Conservation (phyloP, 2,797 vertebrate genomes). For the Schizopygopsis pylzovi region DNA sequence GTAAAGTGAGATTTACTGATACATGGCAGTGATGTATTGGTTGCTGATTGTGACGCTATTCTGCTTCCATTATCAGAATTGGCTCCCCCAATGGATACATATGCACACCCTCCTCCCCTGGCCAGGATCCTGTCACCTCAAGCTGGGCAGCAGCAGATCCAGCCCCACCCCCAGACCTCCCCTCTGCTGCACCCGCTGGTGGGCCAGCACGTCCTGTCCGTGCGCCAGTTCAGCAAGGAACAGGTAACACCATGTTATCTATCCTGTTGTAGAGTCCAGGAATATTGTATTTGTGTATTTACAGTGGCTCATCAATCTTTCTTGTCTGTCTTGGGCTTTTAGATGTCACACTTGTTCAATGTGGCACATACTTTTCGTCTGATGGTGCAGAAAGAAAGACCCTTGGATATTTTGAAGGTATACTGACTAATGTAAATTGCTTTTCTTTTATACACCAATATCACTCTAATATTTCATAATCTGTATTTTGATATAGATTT, state of each 20-base stretch:
- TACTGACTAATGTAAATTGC: neutral
- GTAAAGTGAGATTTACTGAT: neutral
- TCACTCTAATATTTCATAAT: too few species aligned
- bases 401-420: conserved; percentile 94
- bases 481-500: too few species aligned
- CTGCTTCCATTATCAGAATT: conserved; percentile 55
- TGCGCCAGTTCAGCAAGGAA: conserved; percentile 94
- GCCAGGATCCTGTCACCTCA: conserved; percentile 89
- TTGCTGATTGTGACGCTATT: neutral
- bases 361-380: conserved; percentile 90
- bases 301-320: neutral
- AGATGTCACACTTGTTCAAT: conserved; percentile 96
- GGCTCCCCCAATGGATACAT: conserved; percentile 72
- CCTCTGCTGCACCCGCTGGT: conserved; percentile 86
- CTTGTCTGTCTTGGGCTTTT: conserved; percentile 46
- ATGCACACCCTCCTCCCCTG: conserved; percentile 78
- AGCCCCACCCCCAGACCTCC: too few species aligned
- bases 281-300: neutral
- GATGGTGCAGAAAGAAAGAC: conserved; percentile 94
- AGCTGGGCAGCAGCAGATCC: conserved; percentile 64
- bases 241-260: conserved; percentile 80
- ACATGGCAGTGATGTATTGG: neutral
- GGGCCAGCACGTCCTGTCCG: conserved; percentile 92
- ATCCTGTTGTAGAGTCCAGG: neutral
- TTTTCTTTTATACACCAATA: neutral